Conservation (phyloP, 2,888 invertebrate genomes). For the Anthophora plumipes region DNA sequence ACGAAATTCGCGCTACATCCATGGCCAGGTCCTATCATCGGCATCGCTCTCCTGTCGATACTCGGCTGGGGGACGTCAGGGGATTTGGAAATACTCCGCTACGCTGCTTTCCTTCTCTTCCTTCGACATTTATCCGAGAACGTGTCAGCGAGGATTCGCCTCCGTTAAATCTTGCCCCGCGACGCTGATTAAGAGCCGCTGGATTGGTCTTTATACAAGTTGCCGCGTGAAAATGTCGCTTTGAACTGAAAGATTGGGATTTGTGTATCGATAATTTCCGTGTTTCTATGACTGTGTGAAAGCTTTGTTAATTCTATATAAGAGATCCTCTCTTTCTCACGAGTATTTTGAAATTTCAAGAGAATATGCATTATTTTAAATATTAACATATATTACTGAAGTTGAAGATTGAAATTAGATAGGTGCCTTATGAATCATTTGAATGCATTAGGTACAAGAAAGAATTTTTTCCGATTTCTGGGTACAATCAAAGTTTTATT, state of each 20-base stretch:
- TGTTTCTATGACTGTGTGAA: not conserved
- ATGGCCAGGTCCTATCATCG: constrained; percentile 49
- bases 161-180: constrained; percentile 38
- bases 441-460: too few relatives aligned
- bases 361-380: too few relatives aligned
- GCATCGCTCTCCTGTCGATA: constrained; percentile 57
- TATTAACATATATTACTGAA: too few relatives aligned
- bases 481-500: too few relatives aligned
- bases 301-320: too few relatives aligned
- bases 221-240: not conserved
- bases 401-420: too few relatives aligned
- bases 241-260: not conserved
- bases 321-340: too few relatives aligned
- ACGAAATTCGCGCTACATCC: constrained; percentile 61
- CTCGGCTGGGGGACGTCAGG: constrained; percentile 40
- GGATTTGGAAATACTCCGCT: constrained; percentile 53
- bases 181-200: constrained; percentile 33
- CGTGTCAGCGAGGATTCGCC: constrained; percentile 41
- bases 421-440: too few relatives aligned
- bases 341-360: too few relatives aligned
- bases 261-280: too few relatives aligned
- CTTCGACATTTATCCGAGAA: constrained; percentile 50
- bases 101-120: constrained; percentile 31
- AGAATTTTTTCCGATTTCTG: too few relatives aligned
- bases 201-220: not conserved